A percentile compares a stretch with the other conserved stretches of the same genome.
Evolutionary conservation across 2,888 invertebrate species (phyloP).

Genomic region (Drosophila putrida): DNA sequence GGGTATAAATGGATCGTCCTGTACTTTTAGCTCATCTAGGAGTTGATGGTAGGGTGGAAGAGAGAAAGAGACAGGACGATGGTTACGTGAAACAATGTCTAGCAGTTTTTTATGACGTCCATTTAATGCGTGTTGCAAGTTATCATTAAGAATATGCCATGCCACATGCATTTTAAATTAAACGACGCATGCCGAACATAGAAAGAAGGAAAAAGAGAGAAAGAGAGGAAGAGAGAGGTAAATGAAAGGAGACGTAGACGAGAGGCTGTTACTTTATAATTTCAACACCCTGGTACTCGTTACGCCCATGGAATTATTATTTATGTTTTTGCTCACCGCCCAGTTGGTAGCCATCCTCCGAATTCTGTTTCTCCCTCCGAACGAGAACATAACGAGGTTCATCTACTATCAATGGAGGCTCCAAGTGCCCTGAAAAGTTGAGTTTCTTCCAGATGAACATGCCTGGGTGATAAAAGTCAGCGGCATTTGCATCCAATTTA

Average conservation of each 20-base stretch:
- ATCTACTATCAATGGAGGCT: slow-evolving; percentile 82
- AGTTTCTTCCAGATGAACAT: slow-evolving; percentile 82
- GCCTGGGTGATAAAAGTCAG: slow-evolving; percentile 76
- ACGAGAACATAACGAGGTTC: slow-evolving; percentile 84
- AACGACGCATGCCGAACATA: slow-evolving; percentile 29
- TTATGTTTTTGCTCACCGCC: slow-evolving; percentile 64
- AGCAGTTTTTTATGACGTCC: not conserved
- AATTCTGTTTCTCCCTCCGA: slow-evolving; percentile 70
- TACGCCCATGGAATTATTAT: slow-evolving; percentile 54
- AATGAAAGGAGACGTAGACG: slow-evolving; percentile 1
- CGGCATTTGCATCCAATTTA: slow-evolving; percentile 50
- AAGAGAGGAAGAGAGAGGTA: not conserved
- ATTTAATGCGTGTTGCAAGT: slow-evolving; percentile 26
- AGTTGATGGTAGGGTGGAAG: not conserved
- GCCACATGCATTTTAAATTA: slow-evolving; percentile 61
- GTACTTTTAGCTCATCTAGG: slow-evolving; percentile 51
- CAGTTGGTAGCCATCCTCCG: slow-evolving; percentile 58
- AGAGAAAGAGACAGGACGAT: not conserved
- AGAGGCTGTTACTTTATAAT: slow-evolving; percentile 36
- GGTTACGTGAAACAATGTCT: slow-evolving; percentile 5
- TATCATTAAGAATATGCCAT: slow-evolving; percentile 34
- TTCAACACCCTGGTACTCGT: slow-evolving; percentile 54
- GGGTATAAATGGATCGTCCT: slow-evolving; percentile 83
- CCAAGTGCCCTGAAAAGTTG: slow-evolving; percentile 83
- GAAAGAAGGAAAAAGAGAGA: not conserved